Conservation (phyloP, 2,113 vertebrate species). For the Nothocercus julius region DNA sequence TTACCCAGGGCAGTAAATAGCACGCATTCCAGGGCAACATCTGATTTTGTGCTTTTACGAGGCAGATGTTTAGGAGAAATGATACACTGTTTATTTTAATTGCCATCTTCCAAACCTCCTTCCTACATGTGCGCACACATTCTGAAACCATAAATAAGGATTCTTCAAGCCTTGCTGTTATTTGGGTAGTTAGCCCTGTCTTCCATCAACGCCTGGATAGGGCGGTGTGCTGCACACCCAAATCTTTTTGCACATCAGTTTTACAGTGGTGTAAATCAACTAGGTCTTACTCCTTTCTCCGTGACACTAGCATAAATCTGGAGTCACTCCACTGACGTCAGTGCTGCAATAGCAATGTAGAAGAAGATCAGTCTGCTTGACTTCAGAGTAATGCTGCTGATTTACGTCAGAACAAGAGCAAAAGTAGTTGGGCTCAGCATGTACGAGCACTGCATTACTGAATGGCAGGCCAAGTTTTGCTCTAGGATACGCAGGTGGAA, state of each 20-base stretch:
- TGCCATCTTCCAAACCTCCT: constrained; percentile 13
- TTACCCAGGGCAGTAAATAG: constrained; percentile 38
- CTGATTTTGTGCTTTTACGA: constrained; percentile 69
- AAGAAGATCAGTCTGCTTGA: background rate
- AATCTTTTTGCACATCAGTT: background rate
- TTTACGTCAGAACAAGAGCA: background rate
- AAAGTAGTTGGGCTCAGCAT: background rate
- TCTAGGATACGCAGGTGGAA: background rate
- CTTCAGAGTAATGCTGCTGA: background rate
- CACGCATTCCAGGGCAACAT: constrained; percentile 50
- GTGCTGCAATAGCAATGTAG: accelerated
- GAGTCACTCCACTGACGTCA: background rate
- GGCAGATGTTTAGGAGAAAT: constrained; percentile 63
- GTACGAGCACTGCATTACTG: background rate
- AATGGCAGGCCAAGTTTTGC: background rate
- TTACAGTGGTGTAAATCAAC: background rate
- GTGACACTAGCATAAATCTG: background rate
- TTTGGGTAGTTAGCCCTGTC: constrained; percentile 10
- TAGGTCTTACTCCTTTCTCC: background rate
- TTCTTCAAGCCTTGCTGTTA: background rate
- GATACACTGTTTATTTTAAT: constrained; percentile 40
- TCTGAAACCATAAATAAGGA: background rate
- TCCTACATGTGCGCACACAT: background rate
- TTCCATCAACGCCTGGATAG: constrained; percentile 21
- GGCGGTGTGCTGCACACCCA: background rate